These are phyloP conservation scores for Nyctereutes procyonoides DNA, from an alignment of 2,113 vertebrate genomes.

Conservation along the genomic window DNA sequence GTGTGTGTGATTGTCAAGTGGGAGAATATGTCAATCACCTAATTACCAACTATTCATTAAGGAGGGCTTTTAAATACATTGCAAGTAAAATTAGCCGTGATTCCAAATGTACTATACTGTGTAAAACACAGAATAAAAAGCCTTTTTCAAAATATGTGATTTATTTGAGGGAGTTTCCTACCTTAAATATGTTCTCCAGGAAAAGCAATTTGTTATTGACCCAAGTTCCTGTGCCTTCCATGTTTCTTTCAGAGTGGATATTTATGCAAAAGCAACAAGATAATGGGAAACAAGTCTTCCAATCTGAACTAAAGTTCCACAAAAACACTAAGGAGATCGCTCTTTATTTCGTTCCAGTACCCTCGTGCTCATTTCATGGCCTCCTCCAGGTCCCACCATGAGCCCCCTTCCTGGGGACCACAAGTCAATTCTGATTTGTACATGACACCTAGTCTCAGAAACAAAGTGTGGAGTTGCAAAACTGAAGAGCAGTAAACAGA, in stretches of 20 bases:
- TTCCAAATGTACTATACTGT: slow-evolving; percentile 44
- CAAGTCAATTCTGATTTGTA: background rate
- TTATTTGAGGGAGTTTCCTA: slow-evolving; percentile 49
- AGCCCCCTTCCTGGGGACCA: background rate
- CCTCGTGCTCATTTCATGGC: background rate
- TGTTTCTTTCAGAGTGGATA: background rate
- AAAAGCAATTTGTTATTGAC: slow-evolving; percentile 23
- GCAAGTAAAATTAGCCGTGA: slow-evolving; percentile 51
- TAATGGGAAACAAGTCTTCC: background rate
- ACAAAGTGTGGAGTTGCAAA: background rate
- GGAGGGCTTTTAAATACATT: slow-evolving; percentile 19
- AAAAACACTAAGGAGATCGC: background rate
- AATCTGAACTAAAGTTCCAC: background rate
- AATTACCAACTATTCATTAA: slow-evolving; percentile 70
- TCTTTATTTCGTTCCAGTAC: background rate
- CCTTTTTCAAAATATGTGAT: slow-evolving; percentile 31
- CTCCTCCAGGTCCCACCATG: background rate
- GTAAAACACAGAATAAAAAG: slow-evolving; percentile 60
- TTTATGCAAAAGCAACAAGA: slow-evolving; percentile 34
- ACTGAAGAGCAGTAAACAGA: background rate
- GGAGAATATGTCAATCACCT: slow-evolving; percentile 58
- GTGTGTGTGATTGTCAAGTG: slow-evolving; percentile 57
- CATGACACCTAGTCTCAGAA: background rate
- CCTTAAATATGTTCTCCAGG: slow-evolving; percentile 48
- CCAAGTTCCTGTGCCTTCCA: background rate